phyloP scores from a whole-genome alignment of 2,888 invertebrate genomes.

The Sesia apiformis region DNA sequence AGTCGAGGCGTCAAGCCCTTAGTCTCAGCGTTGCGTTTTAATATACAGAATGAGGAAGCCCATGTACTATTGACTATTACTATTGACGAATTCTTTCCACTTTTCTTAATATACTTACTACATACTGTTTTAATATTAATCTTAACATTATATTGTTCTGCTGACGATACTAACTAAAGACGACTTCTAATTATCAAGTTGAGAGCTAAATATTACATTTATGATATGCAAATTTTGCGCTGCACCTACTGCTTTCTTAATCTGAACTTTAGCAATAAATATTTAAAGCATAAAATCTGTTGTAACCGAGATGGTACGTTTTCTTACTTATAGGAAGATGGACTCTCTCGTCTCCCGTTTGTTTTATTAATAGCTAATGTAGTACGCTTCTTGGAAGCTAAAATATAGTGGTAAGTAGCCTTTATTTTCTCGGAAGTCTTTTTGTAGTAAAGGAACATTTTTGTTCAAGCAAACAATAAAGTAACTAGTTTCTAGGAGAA shows the following conservation, averaged over 20 bases:
- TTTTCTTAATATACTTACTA: no score
- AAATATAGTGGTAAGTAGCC: background rate
- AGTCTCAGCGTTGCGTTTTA: no score
- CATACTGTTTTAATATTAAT: no score
- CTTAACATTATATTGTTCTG: slow-evolving; percentile 10
- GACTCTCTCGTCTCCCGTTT: slow-evolving; percentile 14
- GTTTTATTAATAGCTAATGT: background rate
- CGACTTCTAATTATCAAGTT: slow-evolving; percentile 69
- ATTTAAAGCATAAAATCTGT: slow-evolving; percentile 26
- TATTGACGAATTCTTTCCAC: no score
- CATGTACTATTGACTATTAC: no score
- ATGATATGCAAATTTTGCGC: slow-evolving; percentile 68
- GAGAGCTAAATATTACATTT: slow-evolving; percentile 72
- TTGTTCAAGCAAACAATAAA: background rate
- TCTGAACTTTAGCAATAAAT: slow-evolving; percentile 31
- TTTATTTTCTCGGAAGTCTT: background rate
- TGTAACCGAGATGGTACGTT: slow-evolving; percentile 20
- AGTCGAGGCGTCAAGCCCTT: no score
- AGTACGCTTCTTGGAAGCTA: background rate
- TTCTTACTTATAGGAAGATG: slow-evolving; percentile 35
- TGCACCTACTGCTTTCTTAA: slow-evolving; percentile 27
- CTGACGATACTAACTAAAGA: slow-evolving; percentile 43
- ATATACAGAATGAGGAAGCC: no score
- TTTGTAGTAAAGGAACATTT: background rate
- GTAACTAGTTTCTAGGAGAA: no score